Percentiles rank a stretch among this genome's conserved stretches.
These are phyloP conservation scores for Pseudococcus jackbeardsleyi DNA, from an alignment of 2,888 invertebrate genomes.

Conservation along the genomic window DNA sequence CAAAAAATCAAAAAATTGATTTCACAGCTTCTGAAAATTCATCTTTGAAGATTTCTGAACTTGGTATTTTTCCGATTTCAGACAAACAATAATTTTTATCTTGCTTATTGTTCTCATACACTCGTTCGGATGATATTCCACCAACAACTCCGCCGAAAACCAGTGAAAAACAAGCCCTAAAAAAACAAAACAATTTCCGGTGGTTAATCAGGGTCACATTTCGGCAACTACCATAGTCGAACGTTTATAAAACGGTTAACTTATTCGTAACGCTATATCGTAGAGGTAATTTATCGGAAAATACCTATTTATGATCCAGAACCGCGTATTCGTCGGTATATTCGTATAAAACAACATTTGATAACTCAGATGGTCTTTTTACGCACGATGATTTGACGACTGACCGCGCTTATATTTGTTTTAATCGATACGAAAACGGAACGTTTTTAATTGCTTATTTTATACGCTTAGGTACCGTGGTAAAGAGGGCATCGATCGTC, in stretches of 20 bases:
- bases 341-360: background rate
- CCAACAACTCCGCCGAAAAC: no score
- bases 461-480: background rate
- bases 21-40: no score
- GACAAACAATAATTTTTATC: no score
- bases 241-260: conserved; percentile 17
- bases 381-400: conserved; percentile 25
- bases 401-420: conserved; percentile 10
- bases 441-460: conserved; percentile 11
- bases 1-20: no score
- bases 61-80: no score
- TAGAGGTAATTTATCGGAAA: background rate
- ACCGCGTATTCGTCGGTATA: background rate
- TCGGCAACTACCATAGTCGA: background rate
- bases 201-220: background rate
- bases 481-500: conserved; percentile 35
- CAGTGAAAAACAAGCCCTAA: background rate
- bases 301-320: conserved; percentile 14
- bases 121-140: no score
- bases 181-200: background rate
- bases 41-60: no score
- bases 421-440: conserved; percentile 25
- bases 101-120: no score
- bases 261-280: conserved; percentile 16
- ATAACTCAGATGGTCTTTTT: background rate